Evolutionary conservation across 1,140 invertebrate genomes (phyloP), one percentile per base, ranked within the genome.

Genomic region (Camponotus floridanus): DNA sequence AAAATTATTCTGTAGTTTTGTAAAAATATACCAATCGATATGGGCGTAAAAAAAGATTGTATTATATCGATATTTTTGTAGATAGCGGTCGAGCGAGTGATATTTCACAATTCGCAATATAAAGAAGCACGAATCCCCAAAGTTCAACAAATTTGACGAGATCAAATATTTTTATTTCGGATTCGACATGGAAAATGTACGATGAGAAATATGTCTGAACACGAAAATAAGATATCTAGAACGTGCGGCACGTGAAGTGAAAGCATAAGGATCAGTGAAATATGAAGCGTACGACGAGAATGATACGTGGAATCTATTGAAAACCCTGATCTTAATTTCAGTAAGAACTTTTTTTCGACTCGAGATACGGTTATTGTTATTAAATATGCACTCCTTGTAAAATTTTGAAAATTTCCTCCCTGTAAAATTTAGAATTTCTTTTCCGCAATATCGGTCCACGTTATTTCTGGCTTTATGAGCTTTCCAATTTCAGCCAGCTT

Each of bases 131-230:
- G 15, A 42, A 31, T n/a, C n/a, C 18, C 21, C 48, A 11, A 57
- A 70, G 51, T 48, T 80, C 21, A 57, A 70, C 48, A 70, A 70
- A 80, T 80, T 80, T 39, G 64, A 39, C 15, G 78, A 80, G 65
- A 70, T 70, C 65, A 65, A 57, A 79, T 79, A 42, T 70, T 42
- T 80, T 65, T 65, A 70, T 42, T 13, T 7, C 62, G 36, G 48
- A 42, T 39, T 67, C 39, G 13, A 15, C 42, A 59, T 65, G 6
- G 62, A 45, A 68, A 68, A 68, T 42, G 36, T 21, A 39, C 78
- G 36, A 70, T 70, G 65, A 51, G 48, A 31, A 70, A 57, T 55
- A 42, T 59, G 48, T 39, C 36, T 48, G 67, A 65, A 68, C 57
- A 59, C 64, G 21, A 57, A 80, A 51, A 70, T 70, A 39, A 80